Evolutionary conservation across 2,888 invertebrate genomes (phyloP).

Genomic region (Dasysyrphus tricinctus): DNA sequence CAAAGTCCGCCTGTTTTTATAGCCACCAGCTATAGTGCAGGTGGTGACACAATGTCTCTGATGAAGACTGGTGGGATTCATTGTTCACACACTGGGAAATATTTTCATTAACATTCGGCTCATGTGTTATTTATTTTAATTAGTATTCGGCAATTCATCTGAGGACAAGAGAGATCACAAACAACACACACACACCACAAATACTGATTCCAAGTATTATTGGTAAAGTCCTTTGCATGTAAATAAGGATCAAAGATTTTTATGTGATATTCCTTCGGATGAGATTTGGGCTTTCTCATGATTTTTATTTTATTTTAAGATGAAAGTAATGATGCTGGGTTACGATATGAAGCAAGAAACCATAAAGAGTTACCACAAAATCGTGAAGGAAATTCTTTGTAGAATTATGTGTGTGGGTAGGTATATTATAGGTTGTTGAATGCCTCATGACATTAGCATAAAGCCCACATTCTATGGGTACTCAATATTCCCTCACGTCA

Average conservation of each 20-base stretch:
- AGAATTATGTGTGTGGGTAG: slow-evolving; percentile 13
- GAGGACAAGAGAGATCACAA: slow-evolving; percentile 17
- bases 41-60: slow-evolving; percentile 52
- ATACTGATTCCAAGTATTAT: slow-evolving; percentile 26
- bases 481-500: slow-evolving; percentile 36
- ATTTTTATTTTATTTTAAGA: slow-evolving; percentile 19
- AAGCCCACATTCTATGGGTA: slow-evolving; percentile 2
- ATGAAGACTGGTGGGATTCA: neutral
- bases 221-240: slow-evolving; percentile 52
- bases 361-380: slow-evolving; percentile 28
- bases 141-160: slow-evolving; percentile 56
- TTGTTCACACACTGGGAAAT: slow-evolving; percentile 36
- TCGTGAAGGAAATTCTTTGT: slow-evolving; percentile 47
- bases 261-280: slow-evolving; percentile 21
- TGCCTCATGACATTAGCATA: slow-evolving; percentile 56
- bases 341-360: slow-evolving; percentile 20
- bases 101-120: slow-evolving; percentile 47
- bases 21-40: slow-evolving; percentile 1
- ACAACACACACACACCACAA: neutral
- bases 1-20: neutral
- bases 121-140: slow-evolving; percentile 74
- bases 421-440: slow-evolving; percentile 19
- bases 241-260: slow-evolving; percentile 55
- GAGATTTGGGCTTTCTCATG: slow-evolving; percentile 20
- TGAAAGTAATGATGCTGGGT: slow-evolving; percentile 23